Percentiles rank a stretch among this genome's conserved stretches.
Evolutionary conservation across 2,113 vertebrate genomes (phyloP).

Genomic region (Oncorhynchus nerka): DNA sequence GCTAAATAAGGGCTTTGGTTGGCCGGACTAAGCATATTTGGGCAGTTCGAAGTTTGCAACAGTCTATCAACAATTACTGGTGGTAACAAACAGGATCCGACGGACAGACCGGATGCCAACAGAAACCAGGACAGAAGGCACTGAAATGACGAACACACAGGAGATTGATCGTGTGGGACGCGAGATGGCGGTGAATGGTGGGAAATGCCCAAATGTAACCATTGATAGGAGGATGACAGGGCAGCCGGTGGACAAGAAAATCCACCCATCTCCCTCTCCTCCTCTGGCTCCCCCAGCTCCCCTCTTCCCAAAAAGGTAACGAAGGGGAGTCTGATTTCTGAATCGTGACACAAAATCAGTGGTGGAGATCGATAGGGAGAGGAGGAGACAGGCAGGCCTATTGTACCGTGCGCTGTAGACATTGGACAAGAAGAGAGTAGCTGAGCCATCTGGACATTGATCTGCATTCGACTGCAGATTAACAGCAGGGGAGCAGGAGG

Average conservation of each 20-base stretch:
- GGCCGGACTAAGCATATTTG: constrained; percentile 61
- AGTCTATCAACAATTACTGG: no score
- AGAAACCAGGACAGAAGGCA: no score
- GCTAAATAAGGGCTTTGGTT: constrained; percentile 63
- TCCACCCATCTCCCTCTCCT: not conserved
- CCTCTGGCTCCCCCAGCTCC: not conserved
- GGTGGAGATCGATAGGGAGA: constrained; percentile 16
- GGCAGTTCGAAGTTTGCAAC: no score
- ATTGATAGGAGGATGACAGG: not conserved
- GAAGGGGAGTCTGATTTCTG: constrained; percentile 53
- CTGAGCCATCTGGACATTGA: constrained; percentile 40
- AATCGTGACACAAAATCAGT: constrained; percentile 58
- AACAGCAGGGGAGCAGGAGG: constrained; percentile 30
- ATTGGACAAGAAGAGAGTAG: not conserved
- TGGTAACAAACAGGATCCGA: no score
- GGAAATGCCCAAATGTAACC: no score
- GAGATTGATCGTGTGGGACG: no score
- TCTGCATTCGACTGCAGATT: constrained; percentile 43
- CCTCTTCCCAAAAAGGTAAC: not conserved
- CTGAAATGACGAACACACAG: no score
- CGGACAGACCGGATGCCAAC: no score
- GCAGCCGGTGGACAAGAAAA: not conserved
- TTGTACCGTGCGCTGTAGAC: constrained; percentile 52
- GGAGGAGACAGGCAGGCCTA: constrained; percentile 50
- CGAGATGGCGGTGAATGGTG: no score